Conservation (phyloP, 64 coral and sea anemone genomes). For the Montipora capricornis region DNA sequence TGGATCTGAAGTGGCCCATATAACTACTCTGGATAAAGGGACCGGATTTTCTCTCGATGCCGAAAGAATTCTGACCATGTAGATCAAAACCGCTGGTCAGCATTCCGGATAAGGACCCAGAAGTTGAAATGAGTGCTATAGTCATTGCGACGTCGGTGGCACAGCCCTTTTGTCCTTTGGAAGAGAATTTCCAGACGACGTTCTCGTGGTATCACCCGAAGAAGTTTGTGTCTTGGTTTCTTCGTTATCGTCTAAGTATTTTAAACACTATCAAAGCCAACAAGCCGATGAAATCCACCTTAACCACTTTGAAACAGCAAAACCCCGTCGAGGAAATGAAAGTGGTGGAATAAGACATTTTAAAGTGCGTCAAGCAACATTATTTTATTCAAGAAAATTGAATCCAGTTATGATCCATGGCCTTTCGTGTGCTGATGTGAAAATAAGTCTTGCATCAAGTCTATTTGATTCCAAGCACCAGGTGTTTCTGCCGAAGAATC, state of each 20-base stretch:
- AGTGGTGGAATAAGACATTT: background rate
- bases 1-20: too few relatives aligned
- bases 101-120: background rate
- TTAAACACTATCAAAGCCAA: background rate
- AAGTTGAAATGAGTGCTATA: background rate
- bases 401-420: conserved; percentile 20
- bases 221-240: conserved; percentile 11
- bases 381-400: too few relatives aligned
- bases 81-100: background rate
- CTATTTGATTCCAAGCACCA: background rate
- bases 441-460: background rate
- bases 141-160: background rate
- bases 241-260: background rate
- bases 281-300: background rate
- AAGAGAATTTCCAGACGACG: background rate
- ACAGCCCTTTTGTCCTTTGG: background rate
- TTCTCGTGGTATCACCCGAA: conserved; percentile 45
- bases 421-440: conserved; percentile 9
- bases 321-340: conserved; percentile 19
- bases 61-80: conserved; percentile 2
- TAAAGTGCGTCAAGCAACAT: background rate
- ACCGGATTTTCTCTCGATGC: conserved; percentile 34
- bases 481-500: conserved; percentile 11
- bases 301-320: background rate
- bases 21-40: background rate